These are phyloP conservation scores for Turritopsis rubra DNA, from an alignment of 30 jellyfish, hydroid and myxozoan species.

Conservation along the genomic window DNA sequence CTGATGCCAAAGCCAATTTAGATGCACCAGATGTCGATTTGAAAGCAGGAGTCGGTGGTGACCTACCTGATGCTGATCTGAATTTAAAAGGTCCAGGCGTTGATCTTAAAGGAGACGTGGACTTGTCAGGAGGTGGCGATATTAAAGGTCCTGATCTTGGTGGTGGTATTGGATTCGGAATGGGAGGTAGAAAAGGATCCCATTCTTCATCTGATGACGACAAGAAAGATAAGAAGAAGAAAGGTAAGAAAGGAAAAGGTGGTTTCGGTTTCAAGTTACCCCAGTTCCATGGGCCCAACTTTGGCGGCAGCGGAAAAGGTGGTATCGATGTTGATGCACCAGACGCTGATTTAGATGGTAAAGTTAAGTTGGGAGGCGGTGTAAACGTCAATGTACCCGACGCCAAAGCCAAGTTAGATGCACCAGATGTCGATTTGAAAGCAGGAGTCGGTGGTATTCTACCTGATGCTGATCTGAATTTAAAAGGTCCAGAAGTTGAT, in stretches of 20 bases:
- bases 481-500: slow-evolving; percentile 30
- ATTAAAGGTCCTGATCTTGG: slow-evolving; percentile 17
- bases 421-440: slow-evolving; percentile 29
- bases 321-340: slow-evolving; percentile 26
- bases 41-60: slow-evolving; percentile 1
- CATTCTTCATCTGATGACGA: slow-evolving; percentile 14
- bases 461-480: slow-evolving; percentile 15
- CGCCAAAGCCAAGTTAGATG: not conserved
- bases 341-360: slow-evolving; percentile 7
- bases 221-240: slow-evolving; percentile 22
- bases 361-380: not conserved
- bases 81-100: no score
- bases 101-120: no score
- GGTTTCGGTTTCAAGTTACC: slow-evolving; percentile 32
- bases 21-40: slow-evolving; percentile 31
- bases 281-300: slow-evolving; percentile 9
- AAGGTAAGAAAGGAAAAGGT: slow-evolving; percentile 10
- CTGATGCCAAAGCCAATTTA: not conserved
- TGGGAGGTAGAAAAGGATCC: slow-evolving; percentile 21
- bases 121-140: slow-evolving; percentile 10
- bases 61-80: slow-evolving; percentile 8
- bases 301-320: slow-evolving; percentile 36
- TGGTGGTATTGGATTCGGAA: slow-evolving; percentile 24
- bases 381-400: slow-evolving; percentile 12
- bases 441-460: slow-evolving; percentile 19